phyloP scores from a whole-genome alignment of 92 coral and sea anemone genomes.

The Palythoa caribaeorum region DNA sequence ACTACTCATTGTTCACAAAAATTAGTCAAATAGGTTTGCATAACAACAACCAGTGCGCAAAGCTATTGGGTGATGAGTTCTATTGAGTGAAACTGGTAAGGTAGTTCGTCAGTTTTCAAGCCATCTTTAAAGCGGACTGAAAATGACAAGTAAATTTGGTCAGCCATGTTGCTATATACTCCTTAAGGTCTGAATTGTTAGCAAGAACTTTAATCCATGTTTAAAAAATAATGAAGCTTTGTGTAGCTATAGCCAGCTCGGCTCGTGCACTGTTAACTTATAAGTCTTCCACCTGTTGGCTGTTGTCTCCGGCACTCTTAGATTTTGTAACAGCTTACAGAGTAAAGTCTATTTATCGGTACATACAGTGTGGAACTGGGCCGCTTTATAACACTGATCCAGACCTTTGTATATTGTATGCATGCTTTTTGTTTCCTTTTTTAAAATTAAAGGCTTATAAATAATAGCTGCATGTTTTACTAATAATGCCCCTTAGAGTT shows the following conservation, averaged over 20 bases:
- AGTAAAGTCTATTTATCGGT: too few relatives aligned
- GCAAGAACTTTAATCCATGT: background rate
- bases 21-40: background rate
- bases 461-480: too few relatives aligned
- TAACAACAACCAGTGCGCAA: background rate
- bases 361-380: too few relatives aligned
- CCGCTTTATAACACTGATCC: too few relatives aligned
- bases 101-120: too few relatives aligned
- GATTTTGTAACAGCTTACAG: background rate
- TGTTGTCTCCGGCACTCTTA: background rate
- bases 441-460: too few relatives aligned
- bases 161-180: background rate
- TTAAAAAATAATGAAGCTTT: background rate
- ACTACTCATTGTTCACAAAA: background rate
- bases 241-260: background rate
- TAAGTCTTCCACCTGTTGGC: background rate
- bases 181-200: background rate
- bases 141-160: background rate
- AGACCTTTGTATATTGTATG: too few relatives aligned
- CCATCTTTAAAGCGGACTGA: too few relatives aligned
- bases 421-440: too few relatives aligned
- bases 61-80: background rate
- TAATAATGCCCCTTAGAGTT: too few relatives aligned
- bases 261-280: background rate
- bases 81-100: background rate